Evolutionary conservation across 2,888 invertebrate genomes (phyloP).

Genomic region (Keiferia lycopersicella): DNA sequence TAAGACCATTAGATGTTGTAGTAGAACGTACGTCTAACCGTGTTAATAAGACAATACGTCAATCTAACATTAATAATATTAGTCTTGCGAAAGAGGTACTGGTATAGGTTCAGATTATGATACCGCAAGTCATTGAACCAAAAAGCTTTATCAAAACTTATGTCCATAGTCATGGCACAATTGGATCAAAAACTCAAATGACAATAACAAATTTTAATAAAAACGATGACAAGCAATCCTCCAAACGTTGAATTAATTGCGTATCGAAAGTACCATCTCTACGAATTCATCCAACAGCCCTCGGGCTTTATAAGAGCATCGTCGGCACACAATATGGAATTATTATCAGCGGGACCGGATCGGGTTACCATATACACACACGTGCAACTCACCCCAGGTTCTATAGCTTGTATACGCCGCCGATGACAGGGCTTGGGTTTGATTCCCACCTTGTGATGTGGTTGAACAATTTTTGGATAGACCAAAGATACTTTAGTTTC

Average conservation of each 20-base stretch:
- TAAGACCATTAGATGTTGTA: constrained; percentile 12
- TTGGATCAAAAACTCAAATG: not conserved
- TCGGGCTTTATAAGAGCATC: constrained; percentile 39
- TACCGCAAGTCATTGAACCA: no score
- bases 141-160: no score
- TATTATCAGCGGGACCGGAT: constrained; percentile 55
- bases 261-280: constrained; percentile 31
- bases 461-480: not conserved
- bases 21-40: not conserved
- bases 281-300: constrained; percentile 42
- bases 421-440: not conserved
- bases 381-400: constrained; percentile 49
- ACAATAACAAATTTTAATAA: not conserved
- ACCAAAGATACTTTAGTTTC: not conserved
- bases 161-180: no score
- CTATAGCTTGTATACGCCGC: not conserved
- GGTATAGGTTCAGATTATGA: no score
- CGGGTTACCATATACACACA: constrained; percentile 62
- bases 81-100: not conserved
- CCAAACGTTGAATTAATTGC: constrained; percentile 28
- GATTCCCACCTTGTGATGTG: constrained; percentile 7
- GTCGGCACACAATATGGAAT: constrained; percentile 54
- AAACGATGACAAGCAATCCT: constrained; percentile 12
- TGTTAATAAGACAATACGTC: not conserved
- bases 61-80: not conserved